These are phyloP conservation scores for Danionella cerebrum DNA, from an alignment of 2,113 vertebrate species.

Conservation along the genomic window DNA sequence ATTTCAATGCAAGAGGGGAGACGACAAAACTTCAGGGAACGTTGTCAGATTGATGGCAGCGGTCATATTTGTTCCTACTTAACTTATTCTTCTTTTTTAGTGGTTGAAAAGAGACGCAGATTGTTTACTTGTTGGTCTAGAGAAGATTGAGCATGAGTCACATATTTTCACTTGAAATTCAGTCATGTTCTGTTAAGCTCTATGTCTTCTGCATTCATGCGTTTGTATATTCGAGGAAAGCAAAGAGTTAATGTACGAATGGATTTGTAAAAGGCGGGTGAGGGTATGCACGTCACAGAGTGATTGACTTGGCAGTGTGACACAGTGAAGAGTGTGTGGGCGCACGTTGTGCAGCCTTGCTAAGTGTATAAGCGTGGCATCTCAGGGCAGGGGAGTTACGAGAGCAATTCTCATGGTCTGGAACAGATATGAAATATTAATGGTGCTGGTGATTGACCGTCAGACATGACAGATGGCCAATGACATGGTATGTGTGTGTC, in stretches of 20 bases:
- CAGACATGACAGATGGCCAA: constrained; percentile 23
- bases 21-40: too few relatives aligned
- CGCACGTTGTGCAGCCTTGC: not conserved
- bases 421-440: constrained; percentile 21
- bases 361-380: constrained; percentile 4
- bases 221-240: not conserved
- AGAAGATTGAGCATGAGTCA: not conserved
- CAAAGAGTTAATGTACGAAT: not conserved
- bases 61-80: too few relatives aligned
- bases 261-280: not conserved
- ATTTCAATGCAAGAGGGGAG: too few relatives aligned
- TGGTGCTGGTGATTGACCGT: constrained; percentile 17
- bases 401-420: constrained; percentile 7
- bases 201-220: not conserved
- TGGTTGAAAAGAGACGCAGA: too few relatives aligned
- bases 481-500: not conserved
- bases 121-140: too few relatives aligned
- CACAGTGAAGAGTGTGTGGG: not conserved
- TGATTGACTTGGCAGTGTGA: not conserved
- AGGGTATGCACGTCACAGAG: not conserved
- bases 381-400: constrained; percentile 15
- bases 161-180: not conserved
- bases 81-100: too few relatives aligned
- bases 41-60: too few relatives aligned
- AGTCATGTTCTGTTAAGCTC: not conserved